Conservation (phyloP, 2,888 invertebrate genomes). For the Amblyjoppa fuscipennis region DNA sequence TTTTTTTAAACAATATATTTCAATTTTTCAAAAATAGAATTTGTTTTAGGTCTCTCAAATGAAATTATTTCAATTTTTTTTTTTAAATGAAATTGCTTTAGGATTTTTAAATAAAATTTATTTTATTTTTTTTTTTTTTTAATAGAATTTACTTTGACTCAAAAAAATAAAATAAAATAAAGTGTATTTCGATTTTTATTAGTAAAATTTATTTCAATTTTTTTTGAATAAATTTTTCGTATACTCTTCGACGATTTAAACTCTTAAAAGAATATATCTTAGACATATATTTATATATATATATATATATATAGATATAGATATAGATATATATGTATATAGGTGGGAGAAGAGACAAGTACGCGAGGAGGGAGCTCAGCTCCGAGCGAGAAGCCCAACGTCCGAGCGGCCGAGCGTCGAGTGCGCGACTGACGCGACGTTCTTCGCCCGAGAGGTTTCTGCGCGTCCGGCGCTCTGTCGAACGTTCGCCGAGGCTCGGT, state of each 20-base stretch:
- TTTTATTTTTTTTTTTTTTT: no score
- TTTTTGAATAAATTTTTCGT: no score
- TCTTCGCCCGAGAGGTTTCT: conserved; percentile 23
- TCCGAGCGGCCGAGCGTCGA: conserved; percentile 10
- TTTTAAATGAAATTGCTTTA: no score
- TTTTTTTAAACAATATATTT: no score
- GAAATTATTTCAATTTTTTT: no score
- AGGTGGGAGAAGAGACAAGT: conserved; percentile 10
- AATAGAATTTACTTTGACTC: background rate
- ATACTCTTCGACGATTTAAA: no score
- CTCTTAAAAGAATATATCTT: background rate
- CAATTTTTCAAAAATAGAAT: no score
- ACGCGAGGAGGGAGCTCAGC: conserved; percentile 51
- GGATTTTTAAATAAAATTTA: no score
- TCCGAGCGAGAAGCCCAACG: conserved; percentile 43
- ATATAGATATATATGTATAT: background rate
- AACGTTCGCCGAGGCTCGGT: background rate
- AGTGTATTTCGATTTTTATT: no score
- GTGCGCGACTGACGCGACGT: conserved; percentile 57
- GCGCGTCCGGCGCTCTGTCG: background rate
- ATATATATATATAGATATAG: background rate
- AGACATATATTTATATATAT: background rate
- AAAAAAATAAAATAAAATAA: background rate
- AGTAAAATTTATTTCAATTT: no score
- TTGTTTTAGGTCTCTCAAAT: no score